Percentiles rank a stretch among this genome's conserved stretches.
These are phyloP conservation scores for Caenorhabditis japonica DNA, from an alignment of 2,888 invertebrate species.

Conservation along the genomic window DNA sequence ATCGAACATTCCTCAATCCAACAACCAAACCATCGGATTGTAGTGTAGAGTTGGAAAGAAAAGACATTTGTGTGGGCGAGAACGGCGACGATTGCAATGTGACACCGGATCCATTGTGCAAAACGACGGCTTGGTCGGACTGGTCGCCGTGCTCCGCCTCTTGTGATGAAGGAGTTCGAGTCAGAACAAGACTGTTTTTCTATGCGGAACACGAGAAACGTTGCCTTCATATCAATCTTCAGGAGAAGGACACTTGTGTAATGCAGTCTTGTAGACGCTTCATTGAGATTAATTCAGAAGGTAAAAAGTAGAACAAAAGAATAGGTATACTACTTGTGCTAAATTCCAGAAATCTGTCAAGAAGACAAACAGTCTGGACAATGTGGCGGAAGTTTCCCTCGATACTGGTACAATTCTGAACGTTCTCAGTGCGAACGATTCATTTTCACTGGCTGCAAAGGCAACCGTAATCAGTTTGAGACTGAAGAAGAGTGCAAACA, in stretches of 20 bases:
- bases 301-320: conserved; percentile 40
- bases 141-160: conserved; percentile 80
- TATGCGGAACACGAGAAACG: conserved; percentile 75
- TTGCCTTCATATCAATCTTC: conserved; percentile 67
- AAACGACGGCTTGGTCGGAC: conserved; percentile 76
- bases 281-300: conserved; percentile 73
- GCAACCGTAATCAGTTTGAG: conserved; percentile 76
- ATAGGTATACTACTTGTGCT: not conserved
- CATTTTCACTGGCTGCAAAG: conserved; percentile 88
- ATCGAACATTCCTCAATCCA: conserved; percentile 72
- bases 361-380: conserved; percentile 86
- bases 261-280: conserved; percentile 73
- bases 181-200: conserved; percentile 78
- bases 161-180: conserved; percentile 81
- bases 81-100: conserved; percentile 75
- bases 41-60: conserved; percentile 83
- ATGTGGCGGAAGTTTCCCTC: conserved; percentile 88
- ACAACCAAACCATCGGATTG: conserved; percentile 78
- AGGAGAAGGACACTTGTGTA: conserved; percentile 76
- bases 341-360: conserved; percentile 85
- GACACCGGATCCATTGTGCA: conserved; percentile 75
- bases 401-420: conserved; percentile 88
- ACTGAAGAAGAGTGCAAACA: conserved; percentile 78
- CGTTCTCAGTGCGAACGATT: conserved; percentile 86
- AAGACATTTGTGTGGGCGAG: conserved; percentile 86